Evolutionary conservation across 2,888 invertebrate species (phyloP).

Genomic region (Mythimna pallens): DNA sequence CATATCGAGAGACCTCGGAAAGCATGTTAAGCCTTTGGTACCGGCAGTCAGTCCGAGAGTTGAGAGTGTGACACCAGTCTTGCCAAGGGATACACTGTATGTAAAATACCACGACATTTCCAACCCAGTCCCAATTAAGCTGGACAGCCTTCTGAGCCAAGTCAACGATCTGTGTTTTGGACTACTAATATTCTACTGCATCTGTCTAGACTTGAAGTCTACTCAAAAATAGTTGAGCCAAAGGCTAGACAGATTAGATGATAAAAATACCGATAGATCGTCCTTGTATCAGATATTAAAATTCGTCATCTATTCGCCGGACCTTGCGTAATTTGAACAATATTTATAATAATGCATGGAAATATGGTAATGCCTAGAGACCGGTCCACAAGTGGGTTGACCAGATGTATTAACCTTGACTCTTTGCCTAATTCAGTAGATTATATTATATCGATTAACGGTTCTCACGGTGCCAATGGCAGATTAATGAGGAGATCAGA

Average conservation of each 20-base stretch:
- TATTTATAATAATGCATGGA: conserved; percentile 65
- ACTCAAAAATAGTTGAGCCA: neutral
- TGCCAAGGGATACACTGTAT: neutral
- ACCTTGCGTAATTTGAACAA: conserved; percentile 67
- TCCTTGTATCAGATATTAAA: conserved; percentile 74
- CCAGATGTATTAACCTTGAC: conserved; percentile 52
- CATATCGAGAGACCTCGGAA: neutral
- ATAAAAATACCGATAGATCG: conserved; percentile 34
- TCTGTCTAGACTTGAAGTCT: neutral
- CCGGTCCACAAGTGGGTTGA: conserved; percentile 62
- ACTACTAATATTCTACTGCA: no score
- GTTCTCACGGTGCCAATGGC: conserved; percentile 26
- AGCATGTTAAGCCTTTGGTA: neutral
- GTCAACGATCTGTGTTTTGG: no score
- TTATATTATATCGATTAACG: conserved; percentile 37
- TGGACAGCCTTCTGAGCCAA: no score
- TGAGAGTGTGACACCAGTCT: no score
- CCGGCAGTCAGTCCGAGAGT: no score
- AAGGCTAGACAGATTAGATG: neutral
- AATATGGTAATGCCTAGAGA: conserved; percentile 64
- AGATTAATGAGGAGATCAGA: conserved; percentile 20
- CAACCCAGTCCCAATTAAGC: no score
- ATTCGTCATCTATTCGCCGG: conserved; percentile 60
- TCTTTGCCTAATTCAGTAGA: conserved; percentile 27
- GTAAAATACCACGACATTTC: neutral